phyloP scores from a whole-genome alignment of 2,888 invertebrate genomes.

The Selenia dentaria region DNA sequence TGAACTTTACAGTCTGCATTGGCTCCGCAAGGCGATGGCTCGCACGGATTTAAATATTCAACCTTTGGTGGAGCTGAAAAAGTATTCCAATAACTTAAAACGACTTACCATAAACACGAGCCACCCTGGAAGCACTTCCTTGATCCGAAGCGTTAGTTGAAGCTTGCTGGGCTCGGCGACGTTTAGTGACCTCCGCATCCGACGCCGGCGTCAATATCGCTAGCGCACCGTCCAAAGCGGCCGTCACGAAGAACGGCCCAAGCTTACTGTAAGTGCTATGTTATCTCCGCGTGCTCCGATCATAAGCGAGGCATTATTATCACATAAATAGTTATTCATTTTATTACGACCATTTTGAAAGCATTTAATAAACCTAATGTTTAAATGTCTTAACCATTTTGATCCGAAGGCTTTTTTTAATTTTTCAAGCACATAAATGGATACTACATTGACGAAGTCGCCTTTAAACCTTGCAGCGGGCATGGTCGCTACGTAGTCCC shows the following conservation, averaged over 20 bases:
- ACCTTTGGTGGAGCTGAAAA: conserved; percentile 75
- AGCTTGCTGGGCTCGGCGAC: conserved; percentile 79
- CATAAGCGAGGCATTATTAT: conserved; percentile 82
- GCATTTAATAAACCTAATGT: conserved; percentile 60
- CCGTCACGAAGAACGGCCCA: conserved; percentile 73
- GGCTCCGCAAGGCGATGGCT: conserved; percentile 87
- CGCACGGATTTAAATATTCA: conserved; percentile 84
- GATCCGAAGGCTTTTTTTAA: conserved; percentile 61
- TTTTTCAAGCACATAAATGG: conserved; percentile 69
- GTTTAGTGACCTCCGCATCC: conserved; percentile 76
- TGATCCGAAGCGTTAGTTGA: conserved; percentile 83
- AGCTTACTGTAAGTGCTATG: conserved; percentile 84
- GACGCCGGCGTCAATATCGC: conserved; percentile 68
- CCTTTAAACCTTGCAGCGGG: conserved; percentile 63
- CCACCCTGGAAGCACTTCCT: conserved; percentile 80
- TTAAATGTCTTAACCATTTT: conserved; percentile 53
- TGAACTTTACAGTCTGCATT: conserved; percentile 91
- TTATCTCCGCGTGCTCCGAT: conserved; percentile 83
- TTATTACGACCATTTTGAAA: conserved; percentile 76
- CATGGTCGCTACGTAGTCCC: conserved; percentile 72
- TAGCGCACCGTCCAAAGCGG: conserved; percentile 78
- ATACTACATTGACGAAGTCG: conserved; percentile 50
- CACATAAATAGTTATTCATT: conserved; percentile 71
- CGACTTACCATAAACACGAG: conserved; percentile 70
- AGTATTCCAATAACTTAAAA: conserved; percentile 58